These are phyloP conservation scores for Chrysolina haemoptera DNA, from an alignment of 2,888 invertebrate genomes.

Conservation along the genomic window DNA sequence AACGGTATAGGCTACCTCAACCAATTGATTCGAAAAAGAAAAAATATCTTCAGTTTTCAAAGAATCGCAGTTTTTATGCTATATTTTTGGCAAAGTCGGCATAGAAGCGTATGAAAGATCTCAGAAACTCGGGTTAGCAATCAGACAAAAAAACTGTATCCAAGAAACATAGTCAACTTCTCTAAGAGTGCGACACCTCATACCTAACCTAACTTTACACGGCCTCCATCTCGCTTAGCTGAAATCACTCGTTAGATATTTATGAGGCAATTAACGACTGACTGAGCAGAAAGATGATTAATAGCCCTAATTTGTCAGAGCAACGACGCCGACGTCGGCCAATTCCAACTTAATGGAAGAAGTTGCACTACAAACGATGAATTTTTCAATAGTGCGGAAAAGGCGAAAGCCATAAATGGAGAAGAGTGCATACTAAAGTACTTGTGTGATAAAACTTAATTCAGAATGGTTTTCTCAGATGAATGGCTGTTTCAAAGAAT, in stretches of 20 bases:
- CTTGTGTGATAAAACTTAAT: neutral
- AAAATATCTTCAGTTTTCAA: too few species aligned
- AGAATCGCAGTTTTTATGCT: too few species aligned
- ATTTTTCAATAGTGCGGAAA: constrained; percentile 12
- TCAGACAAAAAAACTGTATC: too few species aligned
- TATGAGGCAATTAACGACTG: constrained; percentile 56
- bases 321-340: constrained; percentile 38
- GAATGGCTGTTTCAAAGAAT: neutral
- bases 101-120: too few species aligned
- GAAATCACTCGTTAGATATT: constrained; percentile 51
- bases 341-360: constrained; percentile 2
- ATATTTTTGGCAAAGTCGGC: too few species aligned
- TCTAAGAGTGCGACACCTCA: neutral
- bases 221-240: neutral
- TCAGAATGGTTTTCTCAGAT: neutral
- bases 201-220: neutral
- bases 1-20: too few species aligned
- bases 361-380: neutral
- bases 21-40: too few species aligned
- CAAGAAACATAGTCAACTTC: too few species aligned
- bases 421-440: neutral
- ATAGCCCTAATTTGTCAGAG: constrained; percentile 54
- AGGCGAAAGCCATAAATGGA: neutral
- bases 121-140: too few species aligned
- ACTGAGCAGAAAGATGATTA: constrained; percentile 54